These are phyloP conservation scores for Erpetoichthys calabaricus DNA, from an alignment of 2,797 vertebrate genomes.

Conservation along the genomic window DNA sequence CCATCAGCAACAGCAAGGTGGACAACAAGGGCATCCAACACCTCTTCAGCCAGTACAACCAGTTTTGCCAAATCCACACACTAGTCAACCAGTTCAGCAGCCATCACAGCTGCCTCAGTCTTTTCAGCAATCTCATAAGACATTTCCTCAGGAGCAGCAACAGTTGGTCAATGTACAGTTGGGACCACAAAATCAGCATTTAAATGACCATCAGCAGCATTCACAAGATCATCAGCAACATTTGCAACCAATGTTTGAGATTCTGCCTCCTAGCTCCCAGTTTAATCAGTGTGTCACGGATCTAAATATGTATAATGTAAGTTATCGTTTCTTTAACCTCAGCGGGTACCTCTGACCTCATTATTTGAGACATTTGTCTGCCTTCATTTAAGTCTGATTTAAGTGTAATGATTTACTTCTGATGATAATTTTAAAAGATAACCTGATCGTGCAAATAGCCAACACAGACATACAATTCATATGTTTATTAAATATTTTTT, in stretches of 20 bases:
- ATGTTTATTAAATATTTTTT: too few relatives aligned
- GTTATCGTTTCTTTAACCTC: slow-evolving; percentile 19
- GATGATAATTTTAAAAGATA: too few relatives aligned
- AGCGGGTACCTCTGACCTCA: background rate
- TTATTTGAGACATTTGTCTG: background rate
- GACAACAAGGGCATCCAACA: background rate
- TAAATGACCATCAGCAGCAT: background rate
- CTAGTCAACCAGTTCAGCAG: slow-evolving; percentile 1
- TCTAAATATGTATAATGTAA: slow-evolving; percentile 60
- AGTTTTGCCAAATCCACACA: background rate
- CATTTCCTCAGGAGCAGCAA: background rate
- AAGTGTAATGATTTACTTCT: too few relatives aligned
- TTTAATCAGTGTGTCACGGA: slow-evolving; percentile 45
- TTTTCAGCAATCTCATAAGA: slow-evolving; percentile 18
- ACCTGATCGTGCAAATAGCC: too few relatives aligned
- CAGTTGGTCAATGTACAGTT: too few relatives aligned
- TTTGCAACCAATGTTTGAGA: slow-evolving; percentile 22
- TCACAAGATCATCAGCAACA: slow-evolving; percentile 13
- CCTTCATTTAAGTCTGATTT: background rate
- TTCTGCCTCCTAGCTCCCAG: slow-evolving; percentile 12
- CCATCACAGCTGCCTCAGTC: slow-evolving; percentile 19
- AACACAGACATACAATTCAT: too few relatives aligned
- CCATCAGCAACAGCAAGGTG: background rate
- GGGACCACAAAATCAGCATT: background rate
- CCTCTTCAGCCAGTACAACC: background rate